These are phyloP conservation scores for Malurus elegans DNA, from an alignment of 2,113 vertebrate genomes.

Conservation along the genomic window DNA sequence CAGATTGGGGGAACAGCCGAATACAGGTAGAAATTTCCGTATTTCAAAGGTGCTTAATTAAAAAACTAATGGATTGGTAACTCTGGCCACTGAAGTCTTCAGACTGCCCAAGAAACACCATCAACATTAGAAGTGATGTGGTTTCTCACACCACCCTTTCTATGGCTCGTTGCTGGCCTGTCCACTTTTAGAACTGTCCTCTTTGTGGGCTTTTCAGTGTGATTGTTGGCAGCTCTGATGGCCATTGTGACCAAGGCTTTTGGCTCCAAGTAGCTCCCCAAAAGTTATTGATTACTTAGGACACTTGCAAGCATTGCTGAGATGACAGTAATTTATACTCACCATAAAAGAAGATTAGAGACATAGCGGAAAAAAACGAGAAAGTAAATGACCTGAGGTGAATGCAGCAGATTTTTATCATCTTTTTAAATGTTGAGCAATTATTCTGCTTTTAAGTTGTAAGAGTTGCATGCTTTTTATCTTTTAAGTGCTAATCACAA, in stretches of 20 bases:
- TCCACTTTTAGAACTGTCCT: not conserved
- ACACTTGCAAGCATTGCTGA: not conserved
- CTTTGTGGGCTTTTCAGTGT: not conserved
- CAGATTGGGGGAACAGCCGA: conserved; percentile 97
- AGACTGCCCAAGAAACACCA: not conserved
- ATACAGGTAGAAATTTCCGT: conserved; percentile 84
- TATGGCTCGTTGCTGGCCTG: not conserved
- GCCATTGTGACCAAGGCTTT: not conserved
- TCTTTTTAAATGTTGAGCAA: not conserved
- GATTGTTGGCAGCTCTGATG: not conserved
- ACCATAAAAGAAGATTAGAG: not conserved
- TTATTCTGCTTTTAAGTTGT: not conserved
- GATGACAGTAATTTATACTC: not conserved
- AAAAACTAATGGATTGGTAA: not conserved
- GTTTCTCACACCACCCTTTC: not conserved
- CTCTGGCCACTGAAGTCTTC: not conserved
- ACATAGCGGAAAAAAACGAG: not conserved
- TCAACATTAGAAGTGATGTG: not conserved
- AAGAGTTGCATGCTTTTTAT: not conserved
- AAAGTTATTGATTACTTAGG: not conserved
- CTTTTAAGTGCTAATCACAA: not conserved
- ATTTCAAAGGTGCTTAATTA: not conserved
- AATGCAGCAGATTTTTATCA: not conserved
- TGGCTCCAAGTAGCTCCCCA: not conserved
- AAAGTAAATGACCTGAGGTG: not conserved